Evolutionary conservation across 64 coral and sea anemone genomes (phyloP).

Genomic region (Hydrozoanthus tunicans): DNA sequence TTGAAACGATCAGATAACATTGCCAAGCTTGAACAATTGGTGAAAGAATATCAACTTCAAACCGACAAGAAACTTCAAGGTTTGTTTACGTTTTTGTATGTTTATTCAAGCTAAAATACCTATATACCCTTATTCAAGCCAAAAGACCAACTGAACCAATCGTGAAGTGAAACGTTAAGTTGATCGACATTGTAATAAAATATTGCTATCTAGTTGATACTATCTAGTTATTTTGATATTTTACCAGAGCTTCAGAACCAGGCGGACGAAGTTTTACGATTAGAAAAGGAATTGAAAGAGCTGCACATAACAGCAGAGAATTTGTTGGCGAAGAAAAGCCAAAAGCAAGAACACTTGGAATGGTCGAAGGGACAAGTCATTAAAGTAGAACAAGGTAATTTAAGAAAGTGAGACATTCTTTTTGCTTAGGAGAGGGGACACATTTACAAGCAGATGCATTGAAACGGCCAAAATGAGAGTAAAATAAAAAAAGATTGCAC

Average conservation of each 20-base stretch:
- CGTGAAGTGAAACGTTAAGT: neutral
- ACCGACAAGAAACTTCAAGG: slow-evolving; percentile 43
- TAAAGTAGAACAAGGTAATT: slow-evolving; percentile 28
- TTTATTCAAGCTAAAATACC: neutral
- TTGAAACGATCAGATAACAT: slow-evolving; percentile 38
- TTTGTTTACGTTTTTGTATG: neutral
- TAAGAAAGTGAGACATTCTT: no score
- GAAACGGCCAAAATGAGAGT: no score
- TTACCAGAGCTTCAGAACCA: slow-evolving; percentile 13
- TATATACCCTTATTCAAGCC: neutral
- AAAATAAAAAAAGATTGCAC: no score
- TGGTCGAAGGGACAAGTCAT: slow-evolving; percentile 34
- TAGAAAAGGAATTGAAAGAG: slow-evolving; percentile 53
- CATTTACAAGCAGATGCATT: no score
- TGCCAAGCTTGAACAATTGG: slow-evolving; percentile 18
- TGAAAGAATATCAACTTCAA: slow-evolving; percentile 46
- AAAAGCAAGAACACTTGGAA: slow-evolving; percentile 44
- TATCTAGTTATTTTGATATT: neutral
- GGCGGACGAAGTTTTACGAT: slow-evolving; percentile 37
- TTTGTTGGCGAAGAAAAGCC: slow-evolving; percentile 35
- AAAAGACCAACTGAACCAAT: neutral
- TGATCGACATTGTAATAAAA: neutral
- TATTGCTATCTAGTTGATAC: no score
- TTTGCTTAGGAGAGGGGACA: no score
- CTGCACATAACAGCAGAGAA: slow-evolving; percentile 45